Conservation (phyloP, 2,888 invertebrate species). For the Xestoiulus laeticollis region DNA sequence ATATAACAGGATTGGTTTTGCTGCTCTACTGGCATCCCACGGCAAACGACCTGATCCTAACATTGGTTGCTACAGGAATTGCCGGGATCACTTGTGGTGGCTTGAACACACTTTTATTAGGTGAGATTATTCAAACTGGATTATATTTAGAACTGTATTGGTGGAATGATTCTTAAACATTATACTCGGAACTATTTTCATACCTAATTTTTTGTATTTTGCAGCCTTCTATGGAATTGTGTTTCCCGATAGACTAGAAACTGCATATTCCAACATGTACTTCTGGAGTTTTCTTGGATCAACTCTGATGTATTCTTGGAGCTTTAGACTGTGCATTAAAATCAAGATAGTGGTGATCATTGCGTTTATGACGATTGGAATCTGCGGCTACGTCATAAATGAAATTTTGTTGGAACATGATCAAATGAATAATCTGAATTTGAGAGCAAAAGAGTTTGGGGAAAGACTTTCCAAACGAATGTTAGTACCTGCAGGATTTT, state of each 20-base stretch:
- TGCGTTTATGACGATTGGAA: neutral
- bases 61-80: neutral
- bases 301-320: slow-evolving; percentile 31
- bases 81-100: slow-evolving; percentile 44
- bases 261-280: slow-evolving; percentile 45
- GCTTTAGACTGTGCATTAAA: neutral
- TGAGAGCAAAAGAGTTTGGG: neutral
- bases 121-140: neutral
- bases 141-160: too few species aligned
- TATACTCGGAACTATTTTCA: neutral
- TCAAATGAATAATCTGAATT: neutral
- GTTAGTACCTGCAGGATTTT: neutral
- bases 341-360: slow-evolving; percentile 13
- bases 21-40: slow-evolving; percentile 27
- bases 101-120: slow-evolving; percentile 44
- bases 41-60: neutral
- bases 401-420: neutral
- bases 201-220: neutral
- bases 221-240: slow-evolving; percentile 17
- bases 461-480: neutral
- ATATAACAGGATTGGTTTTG: neutral
- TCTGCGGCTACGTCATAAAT: neutral
- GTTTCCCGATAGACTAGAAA: neutral
- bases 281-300: slow-evolving; percentile 47
- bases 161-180: neutral